phyloP scores from a whole-genome alignment of 2,888 invertebrate species.

The Platypus cylindrus region DNA sequence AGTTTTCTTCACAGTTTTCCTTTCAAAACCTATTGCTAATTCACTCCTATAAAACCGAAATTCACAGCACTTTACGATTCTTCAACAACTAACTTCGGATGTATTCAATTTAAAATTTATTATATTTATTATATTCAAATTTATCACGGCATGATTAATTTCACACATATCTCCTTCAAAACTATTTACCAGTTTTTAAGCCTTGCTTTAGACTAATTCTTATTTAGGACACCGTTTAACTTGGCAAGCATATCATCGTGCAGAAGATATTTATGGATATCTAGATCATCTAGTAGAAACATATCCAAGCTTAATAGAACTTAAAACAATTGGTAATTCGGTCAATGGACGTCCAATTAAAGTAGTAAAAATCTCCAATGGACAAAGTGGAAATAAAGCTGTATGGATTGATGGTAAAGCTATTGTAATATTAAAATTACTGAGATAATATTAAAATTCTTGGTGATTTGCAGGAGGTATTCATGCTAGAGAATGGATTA shows the following conservation, averaged over 20 bases:
- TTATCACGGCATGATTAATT: no score
- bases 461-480: slow-evolving; percentile 42
- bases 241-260: slow-evolving; percentile 65
- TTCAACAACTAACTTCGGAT: no score
- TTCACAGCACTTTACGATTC: no score
- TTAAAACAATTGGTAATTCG: slow-evolving; percentile 61
- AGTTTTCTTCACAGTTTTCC: no score
- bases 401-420: slow-evolving; percentile 41
- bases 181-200: no score
- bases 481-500: slow-evolving; percentile 86
- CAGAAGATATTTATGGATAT: slow-evolving; percentile 56
- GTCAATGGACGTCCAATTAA: slow-evolving; percentile 62
- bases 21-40: no score
- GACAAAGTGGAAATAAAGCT: slow-evolving; percentile 39
- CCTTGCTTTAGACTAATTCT: no score
- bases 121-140: no score
- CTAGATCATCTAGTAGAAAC: slow-evolving; percentile 57
- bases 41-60: no score
- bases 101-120: no score
- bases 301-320: slow-evolving; percentile 59
- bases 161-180: no score
- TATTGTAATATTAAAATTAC: neutral
- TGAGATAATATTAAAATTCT: slow-evolving; percentile 1
- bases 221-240: slow-evolving; percentile 46
- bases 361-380: slow-evolving; percentile 58